Percentiles rank a stretch among this genome's conserved stretches.
Evolutionary conservation across 2,888 invertebrate genomes (phyloP).

Genomic region (Dryobota labecula): DNA sequence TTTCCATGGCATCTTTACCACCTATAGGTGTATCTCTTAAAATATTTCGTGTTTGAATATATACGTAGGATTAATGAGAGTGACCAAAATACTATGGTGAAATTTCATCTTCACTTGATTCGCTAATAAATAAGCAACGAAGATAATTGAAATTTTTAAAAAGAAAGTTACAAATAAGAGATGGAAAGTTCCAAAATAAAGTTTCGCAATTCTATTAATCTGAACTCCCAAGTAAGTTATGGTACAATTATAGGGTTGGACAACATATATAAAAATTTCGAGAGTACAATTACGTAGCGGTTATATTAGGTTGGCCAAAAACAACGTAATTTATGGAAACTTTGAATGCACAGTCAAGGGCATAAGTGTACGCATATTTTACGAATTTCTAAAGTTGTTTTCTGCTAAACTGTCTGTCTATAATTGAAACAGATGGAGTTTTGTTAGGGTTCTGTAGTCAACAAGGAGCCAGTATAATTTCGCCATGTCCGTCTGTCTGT

Average conservation of each 20-base stretch:
- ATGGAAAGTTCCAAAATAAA: constrained; percentile 14
- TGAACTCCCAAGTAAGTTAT: constrained; percentile 20
- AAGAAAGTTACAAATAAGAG: not conserved
- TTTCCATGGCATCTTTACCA: too few species aligned
- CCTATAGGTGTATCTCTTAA: too few species aligned
- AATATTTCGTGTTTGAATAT: too few species aligned
- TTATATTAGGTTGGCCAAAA: not conserved
- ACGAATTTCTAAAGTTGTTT: not conserved
- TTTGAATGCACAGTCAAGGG: not conserved
- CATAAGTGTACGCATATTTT: not conserved
- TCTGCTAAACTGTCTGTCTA: too few species aligned
- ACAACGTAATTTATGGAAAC: not conserved
- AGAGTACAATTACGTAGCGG: not conserved
- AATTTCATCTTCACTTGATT: not conserved
- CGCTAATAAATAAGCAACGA: not conserved
- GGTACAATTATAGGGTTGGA: constrained; percentile 8
- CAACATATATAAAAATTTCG: not conserved
- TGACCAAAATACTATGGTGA: not conserved
- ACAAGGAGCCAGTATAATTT: too few species aligned
- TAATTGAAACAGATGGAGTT: not conserved
- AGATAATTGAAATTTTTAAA: not conserved
- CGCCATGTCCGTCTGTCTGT: too few species aligned
- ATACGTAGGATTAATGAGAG: not conserved
- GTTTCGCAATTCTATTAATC: constrained; percentile 15
- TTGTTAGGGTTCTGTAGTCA: too few species aligned